Base-by-base conservation (phyloP, 2,888 invertebrate species). In the Molorchus minor region DNA sequence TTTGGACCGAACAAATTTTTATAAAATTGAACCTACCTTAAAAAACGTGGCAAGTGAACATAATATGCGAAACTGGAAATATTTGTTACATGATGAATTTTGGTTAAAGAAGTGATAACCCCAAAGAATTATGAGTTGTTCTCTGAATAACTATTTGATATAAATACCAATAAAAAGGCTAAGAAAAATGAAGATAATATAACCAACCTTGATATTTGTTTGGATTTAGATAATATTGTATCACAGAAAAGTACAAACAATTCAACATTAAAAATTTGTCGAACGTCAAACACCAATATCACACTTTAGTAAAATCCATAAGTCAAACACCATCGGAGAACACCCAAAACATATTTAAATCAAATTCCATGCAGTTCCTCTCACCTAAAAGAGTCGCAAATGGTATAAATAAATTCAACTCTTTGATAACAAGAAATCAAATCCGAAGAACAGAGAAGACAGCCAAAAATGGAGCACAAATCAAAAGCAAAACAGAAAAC, bases 331-430 rank as follows among this genome's bases (percentile, higher is more conserved):
- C 67, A 17, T n/a, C n/a, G 5, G 67, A 68, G 8, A 65, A 60
- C 43, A 59, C 43, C n/a, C 66, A 69, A 44, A 71, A 68, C 52
- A 69, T 76, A 44, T 68, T 72, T 49, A 59, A 73, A 35, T 71
- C 74, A 1, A 73, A 66, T 44, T 75, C 75, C 2, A 69, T 72
- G 68, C 75, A 75, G 51, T 65, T 56, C 10, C 72, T 75, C 41
- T 70, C 84, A 3, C 84, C 84, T 19, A 80, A 84, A 77, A 69
- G 83, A 79, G 68, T 73, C 80, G n/a, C 75, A 81, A 10, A 82
- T 80, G 38, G 83, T 7, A 56, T 64, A 0, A 71, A 65, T 44
- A 73, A 73, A 52, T 71, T 70, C 44, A 73, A 73, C 46, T 67
- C 71, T n/a, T 56, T 74, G 10, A 25, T 70, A 16, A 47, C 68